phyloP scores from a whole-genome alignment of 2,888 invertebrate genomes.

The Trichopoda pennipes region DNA sequence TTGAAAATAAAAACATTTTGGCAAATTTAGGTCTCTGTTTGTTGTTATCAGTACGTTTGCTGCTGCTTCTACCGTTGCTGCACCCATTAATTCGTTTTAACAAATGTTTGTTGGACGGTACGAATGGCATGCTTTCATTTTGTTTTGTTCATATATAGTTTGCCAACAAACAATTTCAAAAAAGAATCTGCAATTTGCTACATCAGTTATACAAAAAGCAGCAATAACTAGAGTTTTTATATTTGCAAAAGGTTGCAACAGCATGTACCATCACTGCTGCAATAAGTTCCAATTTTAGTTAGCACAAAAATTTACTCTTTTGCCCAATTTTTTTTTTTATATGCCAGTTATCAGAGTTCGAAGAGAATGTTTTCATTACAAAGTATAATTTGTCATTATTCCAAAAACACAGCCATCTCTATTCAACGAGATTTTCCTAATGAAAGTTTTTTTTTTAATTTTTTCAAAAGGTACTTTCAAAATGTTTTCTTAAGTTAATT shows the following conservation, averaged over 20 bases:
- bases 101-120: slow-evolving; percentile 30
- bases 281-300: slow-evolving; percentile 49
- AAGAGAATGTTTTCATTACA: background rate
- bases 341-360: slow-evolving; percentile 17
- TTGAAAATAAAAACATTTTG: slow-evolving; percentile 49
- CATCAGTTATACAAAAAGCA: slow-evolving; percentile 44
- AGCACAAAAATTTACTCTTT: slow-evolving; percentile 20
- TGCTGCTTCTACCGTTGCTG: slow-evolving; percentile 4
- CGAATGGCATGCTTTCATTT: slow-evolving; percentile 34
- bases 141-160: slow-evolving; percentile 45
- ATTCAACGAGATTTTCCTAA: too few species aligned
- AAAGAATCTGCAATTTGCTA: slow-evolving; percentile 41
- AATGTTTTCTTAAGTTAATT: too few species aligned
- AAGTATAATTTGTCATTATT: too few species aligned
- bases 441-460: too few species aligned
- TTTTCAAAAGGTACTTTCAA: too few species aligned
- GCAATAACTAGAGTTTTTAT: slow-evolving; percentile 1
- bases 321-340: background rate
- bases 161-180: slow-evolving; percentile 43
- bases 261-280: slow-evolving; percentile 26
- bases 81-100: slow-evolving; percentile 7
- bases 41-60: background rate
- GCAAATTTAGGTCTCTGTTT: slow-evolving; percentile 45
- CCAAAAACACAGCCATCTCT: too few species aligned
- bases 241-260: slow-evolving; percentile 33